A percentile compares a stretch with the other conserved stretches of the same genome.
Conservation (phyloP, 2,888 invertebrate genomes). For the Bursaphelenchus okinawaensis region DNA sequence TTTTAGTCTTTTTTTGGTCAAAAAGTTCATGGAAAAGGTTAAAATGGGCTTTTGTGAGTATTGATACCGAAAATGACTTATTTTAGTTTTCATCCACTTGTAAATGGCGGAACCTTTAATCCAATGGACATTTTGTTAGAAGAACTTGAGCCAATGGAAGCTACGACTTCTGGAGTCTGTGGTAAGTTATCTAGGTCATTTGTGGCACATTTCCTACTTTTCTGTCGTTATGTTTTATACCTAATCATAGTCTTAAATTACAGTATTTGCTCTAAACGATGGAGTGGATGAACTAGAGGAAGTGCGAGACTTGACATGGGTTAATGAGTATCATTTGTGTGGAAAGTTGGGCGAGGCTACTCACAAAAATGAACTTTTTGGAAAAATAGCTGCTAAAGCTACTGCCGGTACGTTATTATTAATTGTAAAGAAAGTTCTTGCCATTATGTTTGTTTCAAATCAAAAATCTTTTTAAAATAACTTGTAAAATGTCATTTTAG, state of each 20-base stretch:
- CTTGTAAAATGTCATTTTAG: too few relatives aligned
- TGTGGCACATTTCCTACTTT: too few relatives aligned
- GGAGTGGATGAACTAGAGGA: slow-evolving; percentile 40
- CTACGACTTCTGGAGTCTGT: slow-evolving; percentile 50
- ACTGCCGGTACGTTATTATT: not conserved
- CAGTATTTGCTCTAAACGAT: slow-evolving; percentile 49
- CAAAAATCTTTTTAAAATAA: too few relatives aligned
- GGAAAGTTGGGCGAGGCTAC: slow-evolving; percentile 42
- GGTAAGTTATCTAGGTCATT: slow-evolving; percentile 26
- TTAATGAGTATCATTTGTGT: slow-evolving; percentile 40
- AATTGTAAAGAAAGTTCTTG: too few relatives aligned
- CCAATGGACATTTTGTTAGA: slow-evolving; percentile 43
- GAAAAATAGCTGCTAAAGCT: slow-evolving; percentile 26
- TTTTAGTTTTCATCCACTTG: slow-evolving; percentile 39
- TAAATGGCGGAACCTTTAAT: slow-evolving; percentile 41
- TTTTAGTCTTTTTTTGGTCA: not conserved
- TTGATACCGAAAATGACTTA: slow-evolving; percentile 9
- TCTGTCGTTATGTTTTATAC: too few relatives aligned
- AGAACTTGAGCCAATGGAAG: slow-evolving; percentile 36
- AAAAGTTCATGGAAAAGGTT: too few relatives aligned
- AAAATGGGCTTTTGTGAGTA: too few relatives aligned
- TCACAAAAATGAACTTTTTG: slow-evolving; percentile 27
- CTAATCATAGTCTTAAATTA: too few relatives aligned
- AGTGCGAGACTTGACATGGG: slow-evolving; percentile 41
- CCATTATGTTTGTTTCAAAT: too few relatives aligned